A percentile compares a stretch with the other conserved stretches of the same genome.
Conservation (phyloP, 35 echinoderm and acorn worm genomes). For the Lytechinus variegatus region DNA sequence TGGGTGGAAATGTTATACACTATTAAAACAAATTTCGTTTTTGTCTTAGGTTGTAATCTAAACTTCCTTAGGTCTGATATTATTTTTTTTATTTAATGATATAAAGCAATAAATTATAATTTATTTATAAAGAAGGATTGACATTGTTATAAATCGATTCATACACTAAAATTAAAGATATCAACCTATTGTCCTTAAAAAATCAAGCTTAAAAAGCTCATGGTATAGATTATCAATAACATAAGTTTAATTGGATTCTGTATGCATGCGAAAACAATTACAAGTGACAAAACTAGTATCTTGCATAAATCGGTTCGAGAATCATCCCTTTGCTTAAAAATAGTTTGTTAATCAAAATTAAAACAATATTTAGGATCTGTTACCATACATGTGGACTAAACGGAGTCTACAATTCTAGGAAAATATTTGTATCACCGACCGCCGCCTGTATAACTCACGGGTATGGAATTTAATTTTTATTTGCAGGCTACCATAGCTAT, state of each 20-base stretch:
- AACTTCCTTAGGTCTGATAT: not conserved
- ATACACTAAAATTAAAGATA: not conserved
- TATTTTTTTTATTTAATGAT: no score
- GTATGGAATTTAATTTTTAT: conserved; percentile 15
- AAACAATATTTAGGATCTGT: not conserved
- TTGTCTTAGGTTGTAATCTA: not conserved
- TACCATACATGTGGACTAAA: not conserved
- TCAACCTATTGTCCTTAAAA: not conserved
- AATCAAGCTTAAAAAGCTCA: not conserved
- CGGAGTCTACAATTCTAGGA: not conserved
- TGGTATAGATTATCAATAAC: no score
- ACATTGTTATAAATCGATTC: not conserved
- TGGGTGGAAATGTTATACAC: not conserved
- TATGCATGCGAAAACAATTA: not conserved
- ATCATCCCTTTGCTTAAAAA: not conserved
- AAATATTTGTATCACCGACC: not conserved
- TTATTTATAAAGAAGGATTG: not conserved
- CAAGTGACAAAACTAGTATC: not conserved
- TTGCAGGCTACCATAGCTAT: not conserved
- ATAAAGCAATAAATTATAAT: not conserved
- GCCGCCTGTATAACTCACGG: not conserved
- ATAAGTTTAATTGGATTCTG: not conserved
- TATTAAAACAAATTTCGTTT: not conserved
- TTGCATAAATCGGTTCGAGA: not conserved
- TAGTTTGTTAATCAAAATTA: not conserved